Conservation (phyloP, 2,888 invertebrate genomes). For the Polydrusus cervinus region DNA sequence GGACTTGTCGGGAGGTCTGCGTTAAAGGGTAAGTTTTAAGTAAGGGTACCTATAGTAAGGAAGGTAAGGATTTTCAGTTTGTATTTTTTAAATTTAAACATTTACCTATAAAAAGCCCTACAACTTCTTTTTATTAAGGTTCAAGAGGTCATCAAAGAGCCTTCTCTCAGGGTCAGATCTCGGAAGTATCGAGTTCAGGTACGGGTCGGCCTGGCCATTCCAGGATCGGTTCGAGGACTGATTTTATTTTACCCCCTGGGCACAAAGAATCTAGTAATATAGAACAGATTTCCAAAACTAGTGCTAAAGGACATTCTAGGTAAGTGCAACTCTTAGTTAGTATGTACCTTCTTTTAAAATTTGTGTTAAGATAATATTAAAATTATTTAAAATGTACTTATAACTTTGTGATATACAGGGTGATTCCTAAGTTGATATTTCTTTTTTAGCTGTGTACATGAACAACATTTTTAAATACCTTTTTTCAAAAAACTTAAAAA, state of each 20-base stretch:
- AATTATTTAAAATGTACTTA: too few relatives aligned
- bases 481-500: too few relatives aligned
- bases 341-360: background rate
- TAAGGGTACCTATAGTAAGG: background rate
- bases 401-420: too few relatives aligned
- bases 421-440: too few relatives aligned
- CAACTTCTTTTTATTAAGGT: conserved; percentile 22
- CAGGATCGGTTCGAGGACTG: conserved; percentile 89
- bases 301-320: conserved; percentile 73
- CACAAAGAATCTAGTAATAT: conserved; percentile 79
- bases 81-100: too few relatives aligned
- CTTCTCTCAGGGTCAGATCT: conserved; percentile 90
- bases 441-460: too few relatives aligned
- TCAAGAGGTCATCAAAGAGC: conserved; percentile 76
- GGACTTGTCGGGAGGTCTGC: conserved; percentile 75
- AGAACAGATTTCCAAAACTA: conserved; percentile 68
- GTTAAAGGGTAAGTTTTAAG: conserved; percentile 76
- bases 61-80: background rate
- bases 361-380: background rate
- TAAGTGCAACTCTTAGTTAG: conserved; percentile 73
- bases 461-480: too few relatives aligned
- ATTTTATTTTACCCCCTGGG: conserved; percentile 90
- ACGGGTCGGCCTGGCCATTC: conserved; percentile 79
- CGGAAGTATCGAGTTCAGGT: conserved; percentile 70
- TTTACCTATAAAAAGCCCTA: too few relatives aligned